These are phyloP conservation scores for Drosophila picticornis DNA, from an alignment of 2,888 invertebrate genomes.

Conservation along the genomic window DNA sequence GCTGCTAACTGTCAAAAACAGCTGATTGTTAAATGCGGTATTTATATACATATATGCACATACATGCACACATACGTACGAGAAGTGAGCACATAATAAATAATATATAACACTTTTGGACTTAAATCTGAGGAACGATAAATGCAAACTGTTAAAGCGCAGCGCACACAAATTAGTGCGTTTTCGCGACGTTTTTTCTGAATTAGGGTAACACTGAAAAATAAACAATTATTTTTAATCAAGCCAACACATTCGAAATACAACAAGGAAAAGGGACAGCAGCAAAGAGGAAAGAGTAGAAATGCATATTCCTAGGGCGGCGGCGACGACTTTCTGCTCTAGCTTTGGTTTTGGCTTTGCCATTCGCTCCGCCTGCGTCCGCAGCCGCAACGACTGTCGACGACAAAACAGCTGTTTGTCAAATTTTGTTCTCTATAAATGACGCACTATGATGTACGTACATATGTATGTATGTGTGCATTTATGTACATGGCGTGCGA, in stretches of 20 bases:
- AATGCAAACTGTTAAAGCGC: neutral
- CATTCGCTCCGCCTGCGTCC: neutral
- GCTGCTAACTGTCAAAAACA: neutral
- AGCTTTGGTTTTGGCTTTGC: neutral
- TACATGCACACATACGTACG: neutral
- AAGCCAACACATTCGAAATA: neutral
- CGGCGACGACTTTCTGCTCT: constrained; percentile 31
- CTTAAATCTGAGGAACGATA: neutral
- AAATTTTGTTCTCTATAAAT: constrained; percentile 21
- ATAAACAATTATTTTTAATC: neutral
- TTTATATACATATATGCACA: neutral
- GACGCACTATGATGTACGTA: constrained; percentile 17
- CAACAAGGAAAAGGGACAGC: neutral
- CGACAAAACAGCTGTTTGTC: constrained; percentile 67
- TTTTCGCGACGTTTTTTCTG: neutral
- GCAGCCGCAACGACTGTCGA: constrained; percentile 6
- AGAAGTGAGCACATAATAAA: neutral
- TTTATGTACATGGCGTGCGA: neutral
- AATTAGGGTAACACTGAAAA: constrained; percentile 1
- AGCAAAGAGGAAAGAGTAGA: neutral
- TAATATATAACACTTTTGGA: neutral
- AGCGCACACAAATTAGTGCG: neutral
- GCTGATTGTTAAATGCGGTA: neutral
- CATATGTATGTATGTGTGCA: neutral
- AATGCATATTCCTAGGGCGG: constrained; percentile 22